Conservation (phyloP, 1,140 invertebrate genomes). For the Orussus abietinus region DNA sequence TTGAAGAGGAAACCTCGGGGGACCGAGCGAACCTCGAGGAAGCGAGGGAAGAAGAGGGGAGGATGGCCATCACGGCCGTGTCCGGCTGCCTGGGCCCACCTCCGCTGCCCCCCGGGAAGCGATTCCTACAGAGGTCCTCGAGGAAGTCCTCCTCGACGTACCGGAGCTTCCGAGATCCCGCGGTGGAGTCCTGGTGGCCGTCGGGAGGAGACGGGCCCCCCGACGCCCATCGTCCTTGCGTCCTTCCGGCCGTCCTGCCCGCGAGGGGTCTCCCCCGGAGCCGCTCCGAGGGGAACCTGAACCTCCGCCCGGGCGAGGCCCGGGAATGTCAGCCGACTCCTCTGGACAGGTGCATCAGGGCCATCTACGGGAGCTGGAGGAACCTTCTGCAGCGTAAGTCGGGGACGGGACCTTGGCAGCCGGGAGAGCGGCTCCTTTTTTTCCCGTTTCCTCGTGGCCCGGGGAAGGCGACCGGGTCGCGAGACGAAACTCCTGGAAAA, state of each 20-base stretch:
- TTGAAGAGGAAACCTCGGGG: no score
- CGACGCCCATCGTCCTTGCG: conserved; percentile 9
- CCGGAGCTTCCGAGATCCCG: conserved; percentile 53
- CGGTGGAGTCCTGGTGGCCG: conserved; percentile 45
- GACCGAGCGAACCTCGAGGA: no score
- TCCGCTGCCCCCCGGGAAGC: conserved; percentile 48
- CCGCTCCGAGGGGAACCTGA: conserved; percentile 50
- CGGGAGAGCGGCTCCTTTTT: not conserved
- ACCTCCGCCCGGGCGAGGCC: conserved; percentile 17
- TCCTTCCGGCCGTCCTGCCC: conserved; percentile 20
- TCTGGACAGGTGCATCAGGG: conserved; percentile 51
- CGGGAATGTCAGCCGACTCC: conserved; percentile 23
- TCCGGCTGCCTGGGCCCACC: conserved; percentile 47
- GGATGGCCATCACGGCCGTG: conserved; percentile 43
- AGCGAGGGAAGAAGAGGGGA: not conserved
- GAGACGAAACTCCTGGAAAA: no score
- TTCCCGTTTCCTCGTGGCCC: conserved; percentile 5
- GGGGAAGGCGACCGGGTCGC: conserved; percentile 4
- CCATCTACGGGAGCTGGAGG: conserved; percentile 54
- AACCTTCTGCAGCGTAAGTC: conserved; percentile 54
- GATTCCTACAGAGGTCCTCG: conserved; percentile 36
- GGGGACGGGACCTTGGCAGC: not conserved
- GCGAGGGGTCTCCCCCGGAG: conserved; percentile 42
- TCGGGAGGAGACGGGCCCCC: conserved; percentile 1
- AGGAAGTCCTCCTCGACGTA: conserved; percentile 52